A percentile compares a stretch with the other conserved stretches of the same genome.
Conservation (phyloP, 1,140 invertebrate genomes). For the Drosophila varians region DNA sequence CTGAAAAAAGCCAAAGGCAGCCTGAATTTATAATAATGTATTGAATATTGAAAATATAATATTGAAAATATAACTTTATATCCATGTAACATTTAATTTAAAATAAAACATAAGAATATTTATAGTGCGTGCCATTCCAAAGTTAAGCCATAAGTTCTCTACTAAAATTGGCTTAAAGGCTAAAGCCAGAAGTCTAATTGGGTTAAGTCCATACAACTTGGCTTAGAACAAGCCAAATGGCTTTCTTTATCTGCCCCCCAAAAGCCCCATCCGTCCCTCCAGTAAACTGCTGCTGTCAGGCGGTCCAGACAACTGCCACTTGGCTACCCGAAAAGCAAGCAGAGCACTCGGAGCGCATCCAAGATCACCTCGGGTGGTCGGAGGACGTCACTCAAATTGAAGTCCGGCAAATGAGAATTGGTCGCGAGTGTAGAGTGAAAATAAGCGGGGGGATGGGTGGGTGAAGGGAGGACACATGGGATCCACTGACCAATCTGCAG, state of each 20-base stretch:
- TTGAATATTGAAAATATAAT: no score
- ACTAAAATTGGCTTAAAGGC: slow-evolving; percentile 11
- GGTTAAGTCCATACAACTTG: slow-evolving; percentile 17
- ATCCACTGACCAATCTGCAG: slow-evolving; percentile 38
- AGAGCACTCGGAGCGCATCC: slow-evolving; percentile 7
- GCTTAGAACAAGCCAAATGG: slow-evolving; percentile 31
- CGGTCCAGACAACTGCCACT: slow-evolving; percentile 47
- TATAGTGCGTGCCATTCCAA: no score
- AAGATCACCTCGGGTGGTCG: slow-evolving; percentile 65
- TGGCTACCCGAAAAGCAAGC: slow-evolving; percentile 49
- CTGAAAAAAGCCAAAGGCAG: neutral
- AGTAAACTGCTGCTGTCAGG: slow-evolving; percentile 39
- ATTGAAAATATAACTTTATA: no score
- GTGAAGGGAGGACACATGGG: neutral
- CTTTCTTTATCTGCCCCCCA: neutral
- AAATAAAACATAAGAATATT: no score
- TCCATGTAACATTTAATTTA: no score
- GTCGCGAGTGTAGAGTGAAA: neutral
- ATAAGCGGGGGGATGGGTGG: neutral
- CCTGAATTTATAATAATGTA: no score
- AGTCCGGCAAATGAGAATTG: slow-evolving; percentile 77
- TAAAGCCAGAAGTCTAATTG: neutral
- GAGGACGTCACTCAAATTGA: slow-evolving; percentile 78
- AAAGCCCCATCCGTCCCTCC: neutral
- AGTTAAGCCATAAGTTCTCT: neutral